These are phyloP conservation scores for Dione vanillae DNA, from an alignment of 2,888 invertebrate species.

Conservation along the genomic window DNA sequence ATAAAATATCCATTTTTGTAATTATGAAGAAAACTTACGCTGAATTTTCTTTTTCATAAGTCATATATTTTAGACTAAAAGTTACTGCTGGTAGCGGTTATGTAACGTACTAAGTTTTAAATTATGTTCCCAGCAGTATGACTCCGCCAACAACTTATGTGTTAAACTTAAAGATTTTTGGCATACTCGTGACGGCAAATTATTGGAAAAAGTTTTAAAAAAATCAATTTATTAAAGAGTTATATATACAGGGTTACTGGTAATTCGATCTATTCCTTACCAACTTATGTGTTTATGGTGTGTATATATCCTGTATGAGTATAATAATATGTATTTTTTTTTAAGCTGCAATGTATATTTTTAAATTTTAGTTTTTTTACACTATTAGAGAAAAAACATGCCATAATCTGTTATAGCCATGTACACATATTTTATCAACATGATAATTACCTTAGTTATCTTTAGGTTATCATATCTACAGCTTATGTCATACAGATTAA, in stretches of 20 bases:
- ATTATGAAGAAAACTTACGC: neutral
- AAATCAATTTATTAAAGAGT: neutral
- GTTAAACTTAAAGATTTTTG: conserved; percentile 38
- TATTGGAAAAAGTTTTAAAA: conserved; percentile 26
- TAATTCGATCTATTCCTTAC: too few relatives aligned
- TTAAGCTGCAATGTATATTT: too few relatives aligned
- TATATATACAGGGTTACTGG: neutral
- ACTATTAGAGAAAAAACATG: too few relatives aligned
- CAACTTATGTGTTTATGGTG: too few relatives aligned
- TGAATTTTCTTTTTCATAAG: conserved; percentile 27
- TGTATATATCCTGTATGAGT: too few relatives aligned
- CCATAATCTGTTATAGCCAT: too few relatives aligned
- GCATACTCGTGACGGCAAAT: conserved; percentile 36
- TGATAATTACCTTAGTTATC: too few relatives aligned
- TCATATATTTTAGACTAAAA: conserved; percentile 39
- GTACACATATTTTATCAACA: too few relatives aligned
- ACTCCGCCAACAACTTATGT: conserved; percentile 34
- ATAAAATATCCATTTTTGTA: neutral
- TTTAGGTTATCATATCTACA: too few relatives aligned
- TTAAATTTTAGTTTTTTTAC: too few relatives aligned
- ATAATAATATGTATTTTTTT: too few relatives aligned
- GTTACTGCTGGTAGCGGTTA: conserved; percentile 35
- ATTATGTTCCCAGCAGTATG: conserved; percentile 36
- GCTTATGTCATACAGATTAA: too few relatives aligned
- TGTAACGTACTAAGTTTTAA: conserved; percentile 40